A percentile compares a stretch with the other conserved stretches of the same genome.
Evolutionary conservation across 2,113 vertebrate genomes (phyloP).

Genomic region (Ceratotherium simum): DNA sequence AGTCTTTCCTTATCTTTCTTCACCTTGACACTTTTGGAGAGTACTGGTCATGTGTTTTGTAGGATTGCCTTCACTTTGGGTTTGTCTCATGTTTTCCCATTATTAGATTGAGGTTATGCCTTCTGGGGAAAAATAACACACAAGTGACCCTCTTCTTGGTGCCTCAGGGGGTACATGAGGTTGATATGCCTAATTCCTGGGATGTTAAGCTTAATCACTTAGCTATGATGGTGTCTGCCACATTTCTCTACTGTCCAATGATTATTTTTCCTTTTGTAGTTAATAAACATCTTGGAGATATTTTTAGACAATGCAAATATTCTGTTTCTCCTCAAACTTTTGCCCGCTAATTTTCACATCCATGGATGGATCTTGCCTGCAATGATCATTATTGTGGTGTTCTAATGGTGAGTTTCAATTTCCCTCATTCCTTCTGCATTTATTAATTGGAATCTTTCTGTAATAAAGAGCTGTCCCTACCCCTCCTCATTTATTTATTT

Average conservation of each 20-base stretch:
- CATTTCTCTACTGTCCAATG: background rate
- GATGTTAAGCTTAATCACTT: background rate
- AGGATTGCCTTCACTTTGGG: background rate
- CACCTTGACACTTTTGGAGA: background rate
- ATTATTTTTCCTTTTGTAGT: background rate
- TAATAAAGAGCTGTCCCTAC: background rate
- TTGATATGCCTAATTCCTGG: background rate
- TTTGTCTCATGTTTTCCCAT: background rate
- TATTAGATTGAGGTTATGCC: background rate
- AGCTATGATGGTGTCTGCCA: background rate
- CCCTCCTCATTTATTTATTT: background rate
- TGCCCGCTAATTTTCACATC: background rate
- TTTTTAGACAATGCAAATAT: background rate
- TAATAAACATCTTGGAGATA: background rate
- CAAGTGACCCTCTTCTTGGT: background rate
- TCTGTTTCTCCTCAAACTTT: background rate
- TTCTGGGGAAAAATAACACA: background rate
- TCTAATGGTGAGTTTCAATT: background rate
- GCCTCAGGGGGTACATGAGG: rapidly evolving
- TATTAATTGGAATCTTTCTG: background rate
- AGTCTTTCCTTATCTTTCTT: background rate
- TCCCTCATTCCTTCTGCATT: background rate
- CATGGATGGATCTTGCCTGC: background rate
- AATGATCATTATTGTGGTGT: background rate
- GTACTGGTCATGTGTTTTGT: background rate